Evolutionary conservation across 2,888 invertebrate species (phyloP), one percentile per base, ranked within the genome.

Genomic region (Lochmaea capreae): DNA sequence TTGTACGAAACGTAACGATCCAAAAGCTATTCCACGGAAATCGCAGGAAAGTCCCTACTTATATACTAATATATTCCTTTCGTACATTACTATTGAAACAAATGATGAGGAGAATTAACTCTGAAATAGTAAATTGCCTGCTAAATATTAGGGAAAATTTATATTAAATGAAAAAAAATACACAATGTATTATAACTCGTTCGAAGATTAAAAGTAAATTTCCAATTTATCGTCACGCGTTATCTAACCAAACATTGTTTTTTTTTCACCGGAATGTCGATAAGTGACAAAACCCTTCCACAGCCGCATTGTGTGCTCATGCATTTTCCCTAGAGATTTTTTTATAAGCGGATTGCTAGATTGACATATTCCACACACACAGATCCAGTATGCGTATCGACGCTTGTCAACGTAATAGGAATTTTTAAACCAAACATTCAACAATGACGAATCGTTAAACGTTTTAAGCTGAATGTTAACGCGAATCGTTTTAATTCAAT

Each of bases 331-430:
- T 10, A 12, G 57, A 58, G 67, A 57, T 67, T 67, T 67, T 22
- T 67, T 67, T 43, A 33, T 67, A 67, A 67, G 67, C 67, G 67
- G 67, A 67, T 67, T 66, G 42, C 43, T 57, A 26, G n/a, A 42
- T 65, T 65, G 65, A 65, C 65, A 65, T 58, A 57, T 57, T 14
- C 14, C 54, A 12, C 52, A 52, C 33, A n/a, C 65, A n/a, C 65
- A 26, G 5, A 49, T 65, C 54, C 66, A 18, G 26, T 42, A 57
- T 42, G 54, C 54, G 42, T 39, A 67, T 67, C 39, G 67, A 33
- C 18, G 39, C 57, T 57, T 57, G 57, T 57, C 57, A 67, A 67
- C 67, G 57, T 42, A 57, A 66, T 54, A 39, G 52, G 54, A 39
- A 33, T 26, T 66, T 67, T 67, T 22, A 57, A 67, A 67, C 42